Evolutionary conservation across 2,888 invertebrate genomes (phyloP), one percentile per base, ranked within the genome.

Genomic region (Sinopyrophorus schimmeli): DNA sequence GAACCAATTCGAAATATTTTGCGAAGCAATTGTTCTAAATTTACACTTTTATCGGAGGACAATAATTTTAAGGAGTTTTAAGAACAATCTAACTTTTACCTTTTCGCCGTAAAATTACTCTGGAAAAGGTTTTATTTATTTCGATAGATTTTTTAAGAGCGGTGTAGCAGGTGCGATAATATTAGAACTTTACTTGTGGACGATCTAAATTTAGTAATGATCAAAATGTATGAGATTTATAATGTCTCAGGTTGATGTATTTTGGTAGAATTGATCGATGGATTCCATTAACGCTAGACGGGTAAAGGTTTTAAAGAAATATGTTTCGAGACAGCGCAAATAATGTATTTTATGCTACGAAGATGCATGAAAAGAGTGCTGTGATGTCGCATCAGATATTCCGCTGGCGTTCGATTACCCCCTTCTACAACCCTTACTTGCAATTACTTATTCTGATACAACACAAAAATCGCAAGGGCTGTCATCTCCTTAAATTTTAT

Each of bases 251-350:
- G 57, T 51, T 61, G 59, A 61, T 60, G 59, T 59, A 62, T 62
- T 60, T 59, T 52, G 43, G 38, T 39, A 57, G 55, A 62, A 62
- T 60, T 62, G 62, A 62, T 62, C 57, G 62, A 62, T 62, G 62
- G 59, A 58, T 62, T 62, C 62, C 62, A 62, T 62, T 60, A 62
- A 55, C 31, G 47, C 37, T 31, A 47, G 47, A 55, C 55, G 54
- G 57, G 56, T 48, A 55, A 55, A 56, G 57, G 57, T 55, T 58
- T 59, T 56, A 54, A 55, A 54, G 53, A 55, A 60, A 60, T 60
- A 55, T 57, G 55, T 56, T 49, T 54, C 42, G 54, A 53, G 55
- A 56, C 53, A 50, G 57, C 52, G 54, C 53, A 55, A 54, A 56
- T 60, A 58, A 60, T 60, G 55, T 58, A 56, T 53, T 49, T 49